Base-by-base conservation (phyloP, 2,888 invertebrate genomes). In the Leucoma salicis region DNA sequence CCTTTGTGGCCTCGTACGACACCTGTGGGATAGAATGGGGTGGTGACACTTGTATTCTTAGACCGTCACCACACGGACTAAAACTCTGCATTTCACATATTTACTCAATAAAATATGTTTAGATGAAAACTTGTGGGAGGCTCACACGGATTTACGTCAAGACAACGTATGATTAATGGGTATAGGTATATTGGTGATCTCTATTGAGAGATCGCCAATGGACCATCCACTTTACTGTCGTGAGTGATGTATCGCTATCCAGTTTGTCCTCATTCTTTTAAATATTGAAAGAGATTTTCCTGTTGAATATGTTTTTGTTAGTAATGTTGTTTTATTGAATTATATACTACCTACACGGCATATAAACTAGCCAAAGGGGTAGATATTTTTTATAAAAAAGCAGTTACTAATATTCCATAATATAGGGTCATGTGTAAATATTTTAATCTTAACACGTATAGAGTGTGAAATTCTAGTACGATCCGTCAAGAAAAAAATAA, bases 91-190 rank as follows among this genome's bases (percentile, higher is more conserved):
- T 35, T 39, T 24, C 41, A 53, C 38, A 61, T 39, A 49, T 51
- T 59, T 44, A 46, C 45, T 48, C 39, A 55, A 53, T 63, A 59
- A 59, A 60, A 42, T 36, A 36, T 33, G 27, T 14, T 42, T 42
- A 38, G 41, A 36, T 54, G 53, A 49, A 42, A 58, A 51, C 51
- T 54, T 49, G 42, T 37, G 36, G 12, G 32, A 48, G 34, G 49
- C 53, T 37, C 45, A 18, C 40, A 15, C 43, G 56, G 54, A 65
- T 58, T 56, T 42, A 15, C 34, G 49, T 24, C 41, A 39, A 66
- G 70, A 66, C 63, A 61, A 63, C 63, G 58, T 70, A 70, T 78
- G 81, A 79, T 81, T 74, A 78, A 81, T 78, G 74, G 48, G 49
- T 51, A 57, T 21, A 21, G 21, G 21, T 21, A 21, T 21, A 21